These are phyloP conservation scores for Globodera ellingtonae DNA, from an alignment of 1,140 invertebrate species.

Conservation along the genomic window DNA sequence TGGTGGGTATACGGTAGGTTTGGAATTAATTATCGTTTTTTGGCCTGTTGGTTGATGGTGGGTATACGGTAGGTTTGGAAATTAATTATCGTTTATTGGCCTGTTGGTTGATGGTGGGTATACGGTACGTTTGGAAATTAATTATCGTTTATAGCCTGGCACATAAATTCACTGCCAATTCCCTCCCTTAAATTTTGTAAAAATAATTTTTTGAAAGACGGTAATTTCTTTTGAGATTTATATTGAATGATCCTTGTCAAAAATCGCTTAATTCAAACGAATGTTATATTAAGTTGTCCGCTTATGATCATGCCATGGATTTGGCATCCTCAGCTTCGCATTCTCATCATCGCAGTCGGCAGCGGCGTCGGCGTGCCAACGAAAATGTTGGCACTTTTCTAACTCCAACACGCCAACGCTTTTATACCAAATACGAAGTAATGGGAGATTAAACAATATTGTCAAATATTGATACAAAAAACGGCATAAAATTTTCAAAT, in stretches of 20 bases:
- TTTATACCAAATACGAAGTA: constrained; percentile 8
- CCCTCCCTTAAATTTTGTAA: too few species aligned
- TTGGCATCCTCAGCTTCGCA: background rate
- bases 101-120: too few species aligned
- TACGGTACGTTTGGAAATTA: too few species aligned
- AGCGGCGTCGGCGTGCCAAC: background rate
- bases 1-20: constrained; percentile 15
- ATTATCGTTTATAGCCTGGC: too few species aligned
- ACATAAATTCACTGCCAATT: too few species aligned
- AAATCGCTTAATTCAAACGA: too few species aligned
- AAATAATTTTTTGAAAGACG: constrained; percentile 1
- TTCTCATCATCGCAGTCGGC: background rate
- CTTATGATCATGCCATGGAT: constrained; percentile 47
- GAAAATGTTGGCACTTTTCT: background rate
- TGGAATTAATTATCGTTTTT: background rate
- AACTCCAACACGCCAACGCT: background rate
- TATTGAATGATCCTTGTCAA: too few species aligned
- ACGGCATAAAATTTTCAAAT: background rate
- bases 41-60: background rate
- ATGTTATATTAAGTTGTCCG: constrained; percentile 27
- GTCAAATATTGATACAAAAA: constrained; percentile 12
- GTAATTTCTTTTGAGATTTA: too few species aligned
- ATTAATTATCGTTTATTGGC: too few species aligned
- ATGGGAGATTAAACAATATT: background rate
- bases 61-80: background rate